Base-by-base conservation (phyloP, 2,888 invertebrate genomes). In the Sphaerophoria taeniata region DNA sequence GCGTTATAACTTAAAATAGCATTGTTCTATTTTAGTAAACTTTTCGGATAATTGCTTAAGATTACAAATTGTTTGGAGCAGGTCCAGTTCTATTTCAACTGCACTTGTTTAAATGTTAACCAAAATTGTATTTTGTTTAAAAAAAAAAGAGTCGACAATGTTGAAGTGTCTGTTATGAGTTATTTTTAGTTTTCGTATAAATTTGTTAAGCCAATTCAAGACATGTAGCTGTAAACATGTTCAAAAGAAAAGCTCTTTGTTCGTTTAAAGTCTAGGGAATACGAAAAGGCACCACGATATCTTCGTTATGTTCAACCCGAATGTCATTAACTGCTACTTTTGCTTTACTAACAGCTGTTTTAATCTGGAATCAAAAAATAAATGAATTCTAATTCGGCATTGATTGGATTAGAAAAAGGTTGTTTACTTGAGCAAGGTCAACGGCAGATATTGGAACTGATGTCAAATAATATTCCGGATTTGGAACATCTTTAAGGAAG, bases 251-350 rank as follows among this genome's bases (percentile, higher is more conserved):
- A 69, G 56, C 36, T 73, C 56, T 56, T 53, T 47, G 67, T 56
- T 45, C 76, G n/a, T 58, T 53, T 72, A 74, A 84, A 31, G 86
- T 87, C 93, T 94, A 95, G 87, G 95, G 95, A 87, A 96, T 96
- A 90, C 95, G 93, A 93, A 98, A 98, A 9, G 97, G 97, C 71
- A 98, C 97, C 81, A 98, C 97, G 88, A 98, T 92, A 89, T 97
- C 97, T 91, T 98, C 98, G 90, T 96, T 96, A 90, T 98, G 97
- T 89, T 97, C 96, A 75, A 98, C 96, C 90, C 95, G 95, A n/a
- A 98, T 94, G 87, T 96, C 96, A 14, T 94, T 94, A 84, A 97
- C 93, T 65, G 97, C 96, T 39, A 93, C 92, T 14, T 95, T 94
- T 4, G 96, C 95, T 90, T 95, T 95, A 88, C 94, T 94, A 49